Evolutionary conservation across 2,797 vertebrate species (phyloP), one percentile per base, ranked within the genome.

Genomic region (Parauchenoglanis ngamensis): DNA sequence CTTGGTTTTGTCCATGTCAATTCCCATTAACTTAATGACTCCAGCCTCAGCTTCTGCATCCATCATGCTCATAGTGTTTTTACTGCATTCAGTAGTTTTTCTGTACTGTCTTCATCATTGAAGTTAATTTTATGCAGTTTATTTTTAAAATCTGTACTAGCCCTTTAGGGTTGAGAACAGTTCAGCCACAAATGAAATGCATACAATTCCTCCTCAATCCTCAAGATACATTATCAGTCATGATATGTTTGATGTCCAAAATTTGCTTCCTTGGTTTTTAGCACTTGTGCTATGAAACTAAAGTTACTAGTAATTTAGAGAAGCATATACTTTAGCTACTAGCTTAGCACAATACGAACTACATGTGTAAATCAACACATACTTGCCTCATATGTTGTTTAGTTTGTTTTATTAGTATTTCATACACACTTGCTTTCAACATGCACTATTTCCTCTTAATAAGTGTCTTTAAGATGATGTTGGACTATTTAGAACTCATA

Each of bases 61-160:
- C 52, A 57, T 78, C 76, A 78, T 23, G 44, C 21, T 49, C 19
- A 1, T 72, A 72, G 49, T 54, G 49, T 54, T 54, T 77, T 54
- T 77, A 77, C n/a, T 54, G 75, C 49, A 54, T 77, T 77, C n/a
- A 77, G 49, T 46, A 19, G 46, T 54, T 77, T 77, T 54, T 31
- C 49, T 46, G 4, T 25, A 49, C 44, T 6, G 28, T 46, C 70
- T 23, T 46, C 10, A 46, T 73, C 70, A 46, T 11, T 46, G 10
- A 46, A 5, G 40, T 73, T 46, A 23, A 73, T 25, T 46, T 25
- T 73, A 46, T 73, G 40, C 11, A n/a, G 10, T 63, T 65, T 15
- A 67, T 46, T 40, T 76, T 15, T 28, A n/a, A 75, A 75, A 49
- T 75, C 23, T 75, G 21, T 52, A n/a, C 19, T 76, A 76, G 25